Base-by-base conservation (phyloP, 2,888 invertebrate genomes). In the Smittia aterrima region DNA sequence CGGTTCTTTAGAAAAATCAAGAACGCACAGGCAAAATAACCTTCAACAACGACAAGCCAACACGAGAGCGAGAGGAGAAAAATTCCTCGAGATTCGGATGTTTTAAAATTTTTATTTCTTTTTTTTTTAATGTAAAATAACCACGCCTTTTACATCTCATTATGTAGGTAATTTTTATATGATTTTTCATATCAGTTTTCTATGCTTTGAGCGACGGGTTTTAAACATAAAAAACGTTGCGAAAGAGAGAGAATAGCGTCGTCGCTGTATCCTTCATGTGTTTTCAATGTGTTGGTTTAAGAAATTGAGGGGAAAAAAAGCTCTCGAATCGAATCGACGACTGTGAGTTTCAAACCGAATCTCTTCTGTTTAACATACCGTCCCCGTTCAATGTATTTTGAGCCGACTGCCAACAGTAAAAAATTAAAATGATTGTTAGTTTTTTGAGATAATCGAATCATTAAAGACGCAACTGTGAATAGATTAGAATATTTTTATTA, bases 131-230 rank as follows among this genome's bases (percentile, higher is more conserved):
- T 72, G 72, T 72, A 62, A 72, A 72, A 72, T 72, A 72, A 72
- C 72, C 72, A 72, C 72, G 72, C 72, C 72, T 72, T 72, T 72
- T 72, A 62, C 72, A 72, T 72, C 72, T 72, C 72, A 72, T 72
- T 72, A 58, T 62, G 72, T 72, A 72, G 72, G 72, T 72, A 72
- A 58, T 71, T 71, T 66, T 47, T 71, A 72, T 72, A 72, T 72
- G 72, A 72, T 72, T 72, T 72, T 72, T 72, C 72, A 72, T 72
- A 72, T 72, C 72, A 72, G 32, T 25, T 64, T 64, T 64, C 53
- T 70, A 70, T 70, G 53, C 70, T 70, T 64, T 64, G 25, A 70
- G 70, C 72, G 72, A 62, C 70, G 72, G 72, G 22, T 72, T 72
- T 54, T 62, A 72, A 72, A 72, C 40, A 72, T 72, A 72, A 72